Base-by-base conservation (phyloP, 2,113 vertebrate species). In the Etheostoma spectabile region DNA sequence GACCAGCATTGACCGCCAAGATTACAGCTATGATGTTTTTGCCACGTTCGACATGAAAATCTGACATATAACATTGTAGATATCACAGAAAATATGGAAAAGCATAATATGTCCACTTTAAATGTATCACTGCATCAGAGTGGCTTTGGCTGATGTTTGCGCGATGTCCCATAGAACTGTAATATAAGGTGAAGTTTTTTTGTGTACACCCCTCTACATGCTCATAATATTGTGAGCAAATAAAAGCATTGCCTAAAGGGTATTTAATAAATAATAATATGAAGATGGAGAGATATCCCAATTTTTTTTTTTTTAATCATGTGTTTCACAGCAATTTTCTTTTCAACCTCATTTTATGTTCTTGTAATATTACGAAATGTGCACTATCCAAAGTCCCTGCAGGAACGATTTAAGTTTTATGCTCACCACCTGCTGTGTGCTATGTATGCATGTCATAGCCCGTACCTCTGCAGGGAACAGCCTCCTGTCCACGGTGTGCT, bases 381-480 rank as follows among this genome's bases (percentile, higher is more conserved):
- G 48, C 48, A 24, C 21, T 16, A 38, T 38, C 21, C 21, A 13
- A 7, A 19, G 1, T 69, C 4, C 55, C 46, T 21, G 64, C 30
- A 62, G 57, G 30, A 33, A 18, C 2, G 0, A 16, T 10, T 38
- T 1, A n/a, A 7, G 1, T 24, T 45, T 53, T 8, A n/a, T 12
- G 24, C 5, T 56, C 7, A 56, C 8, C 19, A 1, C 18, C 14
- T 21, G 6, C 19, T 1, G 0, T 11, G 16, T 80, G 56, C 59
- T 22, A 3, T 42, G 71, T 12, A 0, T 61, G 15, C 14, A 22
- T 8, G 51, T 21, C 6, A 22, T 1, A 45, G 56, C 21, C 8
- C 30, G 48, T 96, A 99, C 98, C 97, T 99, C 98, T 55, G 97
- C 98, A 0, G 98, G 96, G 91, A 96, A 99, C 65, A 97, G 94